phyloP scores from a whole-genome alignment of 2,888 invertebrate species.

The Drosophila austrosaltans region DNA sequence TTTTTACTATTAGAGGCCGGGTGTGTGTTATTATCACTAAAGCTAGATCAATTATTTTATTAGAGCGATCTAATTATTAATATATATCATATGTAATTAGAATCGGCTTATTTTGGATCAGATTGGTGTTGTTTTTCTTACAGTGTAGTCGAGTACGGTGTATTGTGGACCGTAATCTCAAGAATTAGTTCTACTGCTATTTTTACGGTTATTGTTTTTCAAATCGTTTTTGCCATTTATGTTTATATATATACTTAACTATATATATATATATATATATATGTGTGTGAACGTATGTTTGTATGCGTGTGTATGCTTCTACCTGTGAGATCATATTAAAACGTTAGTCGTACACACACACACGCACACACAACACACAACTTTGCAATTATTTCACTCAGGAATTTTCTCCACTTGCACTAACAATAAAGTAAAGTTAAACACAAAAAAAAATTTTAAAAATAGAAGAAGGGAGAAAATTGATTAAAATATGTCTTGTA shows the following conservation, averaged over 20 bases:
- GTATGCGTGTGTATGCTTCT: constrained; percentile 37
- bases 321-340: constrained; percentile 69
- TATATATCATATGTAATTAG: constrained; percentile 5
- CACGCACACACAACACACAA: not conserved
- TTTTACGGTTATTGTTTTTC: constrained; percentile 33
- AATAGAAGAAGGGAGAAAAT: not conserved
- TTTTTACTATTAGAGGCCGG: not conserved
- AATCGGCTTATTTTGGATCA: constrained; percentile 48
- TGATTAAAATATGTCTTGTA: constrained; percentile 52
- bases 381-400: constrained; percentile 39
- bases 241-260: constrained; percentile 20
- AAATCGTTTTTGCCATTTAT: constrained; percentile 24
- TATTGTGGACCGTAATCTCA: constrained; percentile 21
- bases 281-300: constrained; percentile 26
- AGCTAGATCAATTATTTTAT: constrained; percentile 49
- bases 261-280: constrained; percentile 22
- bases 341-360: constrained; percentile 42
- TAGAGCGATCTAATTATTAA: constrained; percentile 27
- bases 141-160: constrained; percentile 47
- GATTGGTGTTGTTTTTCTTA: constrained; percentile 70
- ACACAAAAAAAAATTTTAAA: not conserved
- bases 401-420: constrained; percentile 48
- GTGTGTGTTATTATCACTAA: constrained; percentile 21
- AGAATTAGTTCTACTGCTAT: constrained; percentile 34
- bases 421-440: constrained; percentile 40